Evolutionary conservation across 2,888 invertebrate genomes (phyloP), one percentile per base, ranked within the genome.

Genomic region (Aporophyla nigra): DNA sequence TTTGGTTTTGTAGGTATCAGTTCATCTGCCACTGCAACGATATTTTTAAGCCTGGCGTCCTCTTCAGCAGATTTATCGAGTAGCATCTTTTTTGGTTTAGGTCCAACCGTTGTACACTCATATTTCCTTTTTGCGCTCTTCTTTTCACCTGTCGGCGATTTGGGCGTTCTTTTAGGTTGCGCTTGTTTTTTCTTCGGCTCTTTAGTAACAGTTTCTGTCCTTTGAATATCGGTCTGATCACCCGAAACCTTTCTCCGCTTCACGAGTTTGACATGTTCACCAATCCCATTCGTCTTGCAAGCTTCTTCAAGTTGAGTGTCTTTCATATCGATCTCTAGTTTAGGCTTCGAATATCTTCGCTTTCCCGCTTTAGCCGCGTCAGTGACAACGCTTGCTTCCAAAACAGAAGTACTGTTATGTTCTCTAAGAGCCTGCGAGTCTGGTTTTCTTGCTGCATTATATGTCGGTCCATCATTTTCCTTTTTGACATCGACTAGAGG

Each of bases 221-320:
- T 91, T 72, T 86, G 85, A 46, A 91, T 76, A 76, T 94, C 94
- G 14, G 92, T 91, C 58, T 94, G 95, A 79, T 96, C 96, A 46
- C 94, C 93, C 0, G 96, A 95, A 40, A 97, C 94, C 88, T 97
- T 97, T 86, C 97, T 96, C 62, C 97, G 94, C 87, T 97, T 97
- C 75, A 96, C 95, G 63, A 97, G 90, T 81, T 97, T 97, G 0
- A 97, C 97, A 74, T 97, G 97, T 85, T 97, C 97, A n/a, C 97
- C 96, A 19, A 97, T 97, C 5, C 97, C 96, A 82, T 97, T 97
- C 0, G 96, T 95, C 88, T 94, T 96, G 85, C 96, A 95, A 70
- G 90, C 91, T 61, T 96, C 96, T 63, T 96, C 96, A 6, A 97
- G 93, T 82, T 96, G 95, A 24, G 94, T 94, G 82, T 97, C 96